Percentiles rank a stretch among this genome's conserved stretches.
Evolutionary conservation across 92 coral and sea anemone species (phyloP).

Genomic region (Chrysogorgia sp.): DNA sequence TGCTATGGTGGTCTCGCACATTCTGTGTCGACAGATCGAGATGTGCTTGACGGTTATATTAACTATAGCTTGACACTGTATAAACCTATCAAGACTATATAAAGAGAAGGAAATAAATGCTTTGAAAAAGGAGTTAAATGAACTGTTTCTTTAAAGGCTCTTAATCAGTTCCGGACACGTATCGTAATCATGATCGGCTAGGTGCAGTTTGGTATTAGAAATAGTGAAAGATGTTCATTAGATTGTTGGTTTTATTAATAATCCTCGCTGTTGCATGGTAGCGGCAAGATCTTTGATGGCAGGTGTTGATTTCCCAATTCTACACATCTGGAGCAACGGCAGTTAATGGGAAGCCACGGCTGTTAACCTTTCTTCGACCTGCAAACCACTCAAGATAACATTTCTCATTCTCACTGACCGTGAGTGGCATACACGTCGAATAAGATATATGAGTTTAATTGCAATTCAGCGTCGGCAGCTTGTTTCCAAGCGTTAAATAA

Average conservation of each 20-base stretch:
- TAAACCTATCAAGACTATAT: constrained; percentile 11
- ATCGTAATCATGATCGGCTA: not conserved
- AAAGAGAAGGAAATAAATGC: not conserved
- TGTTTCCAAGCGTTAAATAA: constrained; percentile 1
- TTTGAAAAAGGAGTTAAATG: not conserved
- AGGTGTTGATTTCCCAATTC: constrained; percentile 18
- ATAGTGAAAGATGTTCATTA: constrained; percentile 37
- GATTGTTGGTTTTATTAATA: constrained; percentile 45
- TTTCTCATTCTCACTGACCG: constrained; percentile 24
- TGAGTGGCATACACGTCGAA: not conserved
- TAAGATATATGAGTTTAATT: constrained; percentile 41
- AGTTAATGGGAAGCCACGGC: not conserved
- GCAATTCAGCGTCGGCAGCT: not conserved
- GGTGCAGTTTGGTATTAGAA: constrained; percentile 10
- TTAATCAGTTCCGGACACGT: not conserved
- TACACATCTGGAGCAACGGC: constrained; percentile 4
- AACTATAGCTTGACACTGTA: no score
- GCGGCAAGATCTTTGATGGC: not conserved
- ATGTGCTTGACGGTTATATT: no score
- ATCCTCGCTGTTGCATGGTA: not conserved
- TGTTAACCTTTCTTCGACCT: constrained; percentile 30
- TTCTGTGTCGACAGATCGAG: constrained; percentile 46
- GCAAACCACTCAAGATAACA: not conserved
- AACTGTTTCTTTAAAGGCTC: not conserved
- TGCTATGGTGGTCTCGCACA: not conserved